phyloP scores from a whole-genome alignment of 1,140 invertebrate genomes.

The Micrasema longulum region DNA sequence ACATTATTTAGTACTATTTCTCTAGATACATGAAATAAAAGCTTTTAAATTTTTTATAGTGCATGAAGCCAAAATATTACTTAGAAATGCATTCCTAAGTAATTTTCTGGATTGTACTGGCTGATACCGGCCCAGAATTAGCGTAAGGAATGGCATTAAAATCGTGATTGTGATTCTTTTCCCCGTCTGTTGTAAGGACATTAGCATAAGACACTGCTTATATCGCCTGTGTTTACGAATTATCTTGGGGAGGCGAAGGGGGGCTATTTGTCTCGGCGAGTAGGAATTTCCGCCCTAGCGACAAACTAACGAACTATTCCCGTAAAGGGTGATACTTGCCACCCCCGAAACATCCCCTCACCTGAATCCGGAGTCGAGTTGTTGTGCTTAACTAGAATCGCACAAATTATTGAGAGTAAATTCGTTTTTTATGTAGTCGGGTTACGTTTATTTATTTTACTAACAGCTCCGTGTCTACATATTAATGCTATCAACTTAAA shows the following conservation, averaged over 20 bases:
- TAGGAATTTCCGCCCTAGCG: conserved; percentile 43
- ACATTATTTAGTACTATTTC: no score
- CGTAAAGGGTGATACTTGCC: conserved; percentile 14
- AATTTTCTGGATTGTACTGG: no score
- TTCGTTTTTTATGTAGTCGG: no score
- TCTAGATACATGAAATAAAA: no score
- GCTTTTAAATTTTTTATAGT: no score
- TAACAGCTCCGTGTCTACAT: no score
- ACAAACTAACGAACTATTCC: conserved; percentile 48
- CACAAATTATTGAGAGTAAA: no score
- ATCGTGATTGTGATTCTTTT: conserved; percentile 24
- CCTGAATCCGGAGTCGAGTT: not conserved
- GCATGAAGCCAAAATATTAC: no score
- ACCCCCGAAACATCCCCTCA: conserved; percentile 12
- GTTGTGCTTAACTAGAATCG: not conserved
- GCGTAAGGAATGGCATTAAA: not conserved
- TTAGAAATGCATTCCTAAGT: no score
- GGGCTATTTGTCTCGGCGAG: conserved; percentile 49
- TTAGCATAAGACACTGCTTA: conserved; percentile 36
- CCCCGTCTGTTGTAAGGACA: conserved; percentile 8
- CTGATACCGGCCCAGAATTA: no score
- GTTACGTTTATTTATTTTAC: no score
- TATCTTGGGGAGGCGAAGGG: conserved; percentile 16
- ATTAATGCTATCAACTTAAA: no score
- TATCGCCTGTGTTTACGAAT: conserved; percentile 38